These are phyloP conservation scores for Troides helena DNA, from an alignment of 2,888 invertebrate species.

Conservation along the genomic window DNA sequence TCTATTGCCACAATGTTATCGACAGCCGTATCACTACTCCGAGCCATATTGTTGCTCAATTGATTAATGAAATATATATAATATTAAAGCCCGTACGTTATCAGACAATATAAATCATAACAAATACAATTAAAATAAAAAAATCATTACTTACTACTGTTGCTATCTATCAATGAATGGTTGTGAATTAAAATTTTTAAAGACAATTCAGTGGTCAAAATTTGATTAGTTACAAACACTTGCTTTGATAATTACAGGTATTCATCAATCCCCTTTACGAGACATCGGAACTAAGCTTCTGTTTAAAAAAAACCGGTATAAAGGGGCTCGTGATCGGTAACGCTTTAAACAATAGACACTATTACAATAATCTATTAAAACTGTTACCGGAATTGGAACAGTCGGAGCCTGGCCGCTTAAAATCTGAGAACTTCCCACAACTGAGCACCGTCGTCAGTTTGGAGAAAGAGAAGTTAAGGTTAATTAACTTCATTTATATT, in stretches of 20 bases:
- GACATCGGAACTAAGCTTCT: conserved; percentile 85
- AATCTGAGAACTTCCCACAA: conserved; percentile 69
- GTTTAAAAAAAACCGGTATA: conserved; percentile 85
- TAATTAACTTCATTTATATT: conserved; percentile 41
- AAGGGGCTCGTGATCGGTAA: conserved; percentile 85
- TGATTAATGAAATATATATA: no score
- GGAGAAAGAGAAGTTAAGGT: conserved; percentile 77
- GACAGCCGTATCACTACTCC: no score
- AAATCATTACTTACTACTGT: no score
- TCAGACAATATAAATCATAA: no score
- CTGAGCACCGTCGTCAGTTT: conserved; percentile 80
- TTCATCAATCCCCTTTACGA: conserved; percentile 90
- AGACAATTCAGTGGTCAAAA: no score
- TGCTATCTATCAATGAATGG: no score
- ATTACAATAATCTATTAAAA: conserved; percentile 81
- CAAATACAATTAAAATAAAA: no score
- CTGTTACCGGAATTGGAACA: conserved; percentile 80
- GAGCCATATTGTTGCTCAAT: no score
- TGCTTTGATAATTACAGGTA: conserved; percentile 72
- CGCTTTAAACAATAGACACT: conserved; percentile 83
- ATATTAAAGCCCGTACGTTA: no score
- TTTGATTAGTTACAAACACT: no score
- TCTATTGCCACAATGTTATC: no score
- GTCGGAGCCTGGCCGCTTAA: conserved; percentile 68
- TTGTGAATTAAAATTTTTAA: no score